Evolutionary conservation across 2,113 vertebrate species (phyloP), one percentile per base, ranked within the genome.

Genomic region (Oncorhynchus keta): DNA sequence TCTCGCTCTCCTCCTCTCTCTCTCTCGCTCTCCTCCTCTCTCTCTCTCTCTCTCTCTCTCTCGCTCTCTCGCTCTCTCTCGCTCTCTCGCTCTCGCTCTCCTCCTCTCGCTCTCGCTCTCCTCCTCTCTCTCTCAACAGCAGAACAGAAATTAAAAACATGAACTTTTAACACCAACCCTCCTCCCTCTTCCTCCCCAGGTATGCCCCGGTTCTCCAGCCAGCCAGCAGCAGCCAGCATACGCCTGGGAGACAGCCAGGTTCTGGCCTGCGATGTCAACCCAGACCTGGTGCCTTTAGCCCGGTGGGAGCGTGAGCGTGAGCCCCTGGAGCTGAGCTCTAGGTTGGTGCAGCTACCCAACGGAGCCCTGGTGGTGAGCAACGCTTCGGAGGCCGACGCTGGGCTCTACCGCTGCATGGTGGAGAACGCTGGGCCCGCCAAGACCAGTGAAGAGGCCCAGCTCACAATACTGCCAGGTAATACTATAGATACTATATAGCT

Each of bases 351-450:
- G 74, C 89, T 98, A 30, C 93, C 95, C 2, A 89, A 89, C 1
- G 97, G 96, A 1, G 92, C 95, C 1, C 93, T 99, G 55, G 92
- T 96, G 14, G 75, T 99, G 90, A 95, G 91, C 90, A 97, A 97
- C 0, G 90, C 91, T 45, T 94, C 95, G 0, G 95, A 95, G 64
- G 45, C 9, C 0, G 97, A 99, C 30, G 90, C 87, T 0, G 98
- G 97, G 0, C 88, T 94, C 0, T 99, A 99, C 32, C 96, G 95
- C 79, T 99, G 98, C 20, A 1, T 94, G 70, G 90, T 98, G 22
- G 98, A 97, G 79, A 93, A 91, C 0, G 93, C 91, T 0, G 97
- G 95, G 0, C 76, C 92, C 0, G 92, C 93, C 16, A 99, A 99
- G 85, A 92, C 92, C 83, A 98, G 97, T 5, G 97, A 99, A 0